Conservation (phyloP, 1,140 invertebrate genomes). For the Belonocnema kinseyi region DNA sequence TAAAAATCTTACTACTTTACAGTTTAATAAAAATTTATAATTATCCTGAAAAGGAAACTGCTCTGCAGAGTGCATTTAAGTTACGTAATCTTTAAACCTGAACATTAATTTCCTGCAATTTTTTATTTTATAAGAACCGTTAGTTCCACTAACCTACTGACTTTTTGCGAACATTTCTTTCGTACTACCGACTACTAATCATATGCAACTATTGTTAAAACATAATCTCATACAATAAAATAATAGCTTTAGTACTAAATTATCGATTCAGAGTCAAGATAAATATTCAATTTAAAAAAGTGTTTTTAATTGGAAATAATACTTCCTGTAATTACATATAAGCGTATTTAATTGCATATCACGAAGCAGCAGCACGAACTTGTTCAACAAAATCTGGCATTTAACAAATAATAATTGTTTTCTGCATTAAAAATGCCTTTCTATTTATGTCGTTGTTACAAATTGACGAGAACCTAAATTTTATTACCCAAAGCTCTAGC, state of each 20-base stretch:
- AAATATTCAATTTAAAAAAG: too few species aligned
- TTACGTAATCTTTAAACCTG: conserved; percentile 15
- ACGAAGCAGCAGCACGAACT: too few species aligned
- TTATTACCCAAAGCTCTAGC: not conserved
- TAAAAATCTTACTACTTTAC: not conserved
- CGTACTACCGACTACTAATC: too few species aligned
- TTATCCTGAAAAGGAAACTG: conserved; percentile 18
- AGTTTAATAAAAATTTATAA: not conserved
- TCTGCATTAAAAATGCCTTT: too few species aligned
- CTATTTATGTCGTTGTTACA: too few species aligned
- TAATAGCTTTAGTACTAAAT: not conserved
- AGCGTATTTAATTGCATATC: too few species aligned
- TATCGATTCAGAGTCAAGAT: too few species aligned
- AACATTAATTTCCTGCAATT: conserved; percentile 10
- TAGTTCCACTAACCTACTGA: conserved; percentile 24
- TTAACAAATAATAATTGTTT: too few species aligned
- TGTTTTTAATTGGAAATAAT: too few species aligned
- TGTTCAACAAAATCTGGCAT: too few species aligned
- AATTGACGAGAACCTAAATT: not conserved
- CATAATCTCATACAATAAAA: not conserved
- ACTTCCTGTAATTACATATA: too few species aligned
- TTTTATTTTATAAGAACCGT: not conserved
- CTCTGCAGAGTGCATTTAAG: not conserved
- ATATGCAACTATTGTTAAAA: too few species aligned
- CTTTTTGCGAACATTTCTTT: not conserved